Percentiles rank a stretch among this genome's conserved stretches.
phyloP scores from a whole-genome alignment of 2,113 vertebrate species.

The Pyxicephalus adspersus region DNA sequence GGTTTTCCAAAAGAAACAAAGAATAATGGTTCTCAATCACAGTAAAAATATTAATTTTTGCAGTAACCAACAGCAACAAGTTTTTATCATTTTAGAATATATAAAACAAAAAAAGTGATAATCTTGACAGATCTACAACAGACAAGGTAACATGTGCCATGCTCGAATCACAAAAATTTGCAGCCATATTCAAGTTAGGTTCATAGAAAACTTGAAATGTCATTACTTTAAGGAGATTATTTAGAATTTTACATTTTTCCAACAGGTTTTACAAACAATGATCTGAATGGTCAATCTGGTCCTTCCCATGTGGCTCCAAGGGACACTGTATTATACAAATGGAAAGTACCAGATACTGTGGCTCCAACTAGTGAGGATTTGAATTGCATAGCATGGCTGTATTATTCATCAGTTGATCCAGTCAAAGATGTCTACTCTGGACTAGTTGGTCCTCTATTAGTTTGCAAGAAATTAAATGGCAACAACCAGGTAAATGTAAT shows the following conservation, averaged over 20 bases:
- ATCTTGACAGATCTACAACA: too few species aligned
- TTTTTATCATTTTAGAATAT: too few species aligned
- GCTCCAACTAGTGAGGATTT: conserved; percentile 84
- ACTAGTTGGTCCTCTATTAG: conserved; percentile 87
- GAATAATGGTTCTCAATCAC: too few species aligned
- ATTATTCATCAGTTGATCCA: conserved; percentile 87
- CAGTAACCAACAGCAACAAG: too few species aligned
- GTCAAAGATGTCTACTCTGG: conserved; percentile 89
- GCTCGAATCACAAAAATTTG: too few species aligned
- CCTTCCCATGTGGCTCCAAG: conserved; percentile 81
- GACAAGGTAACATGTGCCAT: too few species aligned
- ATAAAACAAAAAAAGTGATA: too few species aligned
- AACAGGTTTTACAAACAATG: neutral
- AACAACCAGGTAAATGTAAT: conserved; percentile 85
- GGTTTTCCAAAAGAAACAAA: too few species aligned
- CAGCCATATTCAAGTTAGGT: too few species aligned
- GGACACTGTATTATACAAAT: conserved; percentile 81
- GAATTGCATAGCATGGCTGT: conserved; percentile 86
- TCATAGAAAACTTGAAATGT: too few species aligned
- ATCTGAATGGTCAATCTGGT: conserved; percentile 62
- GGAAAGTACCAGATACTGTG: conserved; percentile 80
- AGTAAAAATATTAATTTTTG: too few species aligned
- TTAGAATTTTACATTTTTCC: neutral
- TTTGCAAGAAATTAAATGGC: conserved; percentile 81
- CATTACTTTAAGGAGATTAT: too few species aligned